Conservation (phyloP, 2,888 invertebrate genomes). For the Tetheella fluctuosa region DNA sequence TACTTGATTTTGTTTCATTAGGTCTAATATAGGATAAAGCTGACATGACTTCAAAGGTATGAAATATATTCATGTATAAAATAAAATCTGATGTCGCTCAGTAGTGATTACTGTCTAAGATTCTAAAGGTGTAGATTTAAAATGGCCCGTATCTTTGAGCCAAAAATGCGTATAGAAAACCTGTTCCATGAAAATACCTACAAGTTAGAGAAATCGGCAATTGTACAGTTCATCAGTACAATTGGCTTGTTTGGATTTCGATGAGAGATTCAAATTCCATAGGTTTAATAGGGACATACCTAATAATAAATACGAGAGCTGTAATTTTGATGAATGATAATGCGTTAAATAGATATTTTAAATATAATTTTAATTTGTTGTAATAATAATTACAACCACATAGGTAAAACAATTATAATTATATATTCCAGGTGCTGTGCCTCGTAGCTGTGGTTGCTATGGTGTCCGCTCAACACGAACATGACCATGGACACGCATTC, state of each 20-base stretch:
- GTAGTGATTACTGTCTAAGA: background rate
- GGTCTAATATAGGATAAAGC: too few species aligned
- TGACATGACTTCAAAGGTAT: conserved; percentile 48
- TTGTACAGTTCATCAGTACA: too few species aligned
- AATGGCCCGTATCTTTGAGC: background rate
- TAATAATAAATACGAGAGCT: too few species aligned
- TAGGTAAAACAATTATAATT: too few species aligned
- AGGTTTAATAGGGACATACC: too few species aligned
- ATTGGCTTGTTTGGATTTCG: too few species aligned
- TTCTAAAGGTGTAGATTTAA: background rate
- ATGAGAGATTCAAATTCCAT: too few species aligned
- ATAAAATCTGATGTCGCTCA: background rate
- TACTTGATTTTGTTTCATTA: background rate
- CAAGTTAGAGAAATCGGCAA: too few species aligned
- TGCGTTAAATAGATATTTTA: too few species aligned
- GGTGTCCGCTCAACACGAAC: conserved; percentile 45
- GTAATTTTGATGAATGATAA: too few species aligned
- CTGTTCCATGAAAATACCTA: background rate
- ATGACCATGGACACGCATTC: conserved; percentile 51
- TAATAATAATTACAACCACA: too few species aligned
- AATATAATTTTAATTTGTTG: background rate
- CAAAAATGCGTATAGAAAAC: too few species aligned
- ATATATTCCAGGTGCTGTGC: conserved; percentile 10
- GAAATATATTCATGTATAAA: background rate
- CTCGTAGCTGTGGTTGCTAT: conserved; percentile 11